These are phyloP conservation scores for Pygoscelis antarcticus DNA, from an alignment of 2,113 vertebrate genomes.

Conservation along the genomic window DNA sequence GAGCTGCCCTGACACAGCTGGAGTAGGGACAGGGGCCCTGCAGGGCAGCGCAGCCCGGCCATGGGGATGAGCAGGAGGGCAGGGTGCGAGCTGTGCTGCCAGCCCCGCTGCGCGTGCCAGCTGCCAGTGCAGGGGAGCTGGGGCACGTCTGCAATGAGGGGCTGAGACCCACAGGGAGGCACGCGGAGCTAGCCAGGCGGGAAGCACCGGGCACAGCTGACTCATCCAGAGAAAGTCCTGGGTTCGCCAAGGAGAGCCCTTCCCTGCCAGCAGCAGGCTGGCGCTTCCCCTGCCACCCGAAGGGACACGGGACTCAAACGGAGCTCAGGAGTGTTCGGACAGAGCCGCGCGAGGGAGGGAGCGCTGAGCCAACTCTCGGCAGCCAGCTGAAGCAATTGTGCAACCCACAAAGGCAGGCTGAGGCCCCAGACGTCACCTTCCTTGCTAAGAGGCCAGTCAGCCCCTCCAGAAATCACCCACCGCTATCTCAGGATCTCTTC, in stretches of 20 bases:
- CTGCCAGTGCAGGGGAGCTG: neutral
- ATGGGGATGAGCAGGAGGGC: accelerated
- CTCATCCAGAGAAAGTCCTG: neutral
- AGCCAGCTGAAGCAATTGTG: neutral
- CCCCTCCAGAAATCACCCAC: neutral
- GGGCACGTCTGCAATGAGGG: neutral
- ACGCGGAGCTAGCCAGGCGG: accelerated
- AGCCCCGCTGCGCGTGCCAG: accelerated
- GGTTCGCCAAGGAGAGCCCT: neutral
- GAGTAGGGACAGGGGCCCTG: neutral
- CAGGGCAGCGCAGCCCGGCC: neutral
- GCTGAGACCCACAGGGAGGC: neutral
- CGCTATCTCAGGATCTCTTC: neutral
- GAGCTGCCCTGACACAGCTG: neutral
- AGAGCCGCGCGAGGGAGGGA: accelerated
- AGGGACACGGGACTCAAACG: accelerated
- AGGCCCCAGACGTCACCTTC: neutral
- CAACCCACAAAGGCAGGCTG: neutral
- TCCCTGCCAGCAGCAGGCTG: neutral
- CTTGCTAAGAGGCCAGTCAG: neutral
- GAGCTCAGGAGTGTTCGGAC: neutral
- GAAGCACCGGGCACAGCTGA: neutral
- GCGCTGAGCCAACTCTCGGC: accelerated
- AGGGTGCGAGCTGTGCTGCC: neutral
- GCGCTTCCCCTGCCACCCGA: accelerated